These are phyloP conservation scores for Acanthosepion esculentum DNA, from an alignment of 2,888 invertebrate species.

Conservation along the genomic window DNA sequence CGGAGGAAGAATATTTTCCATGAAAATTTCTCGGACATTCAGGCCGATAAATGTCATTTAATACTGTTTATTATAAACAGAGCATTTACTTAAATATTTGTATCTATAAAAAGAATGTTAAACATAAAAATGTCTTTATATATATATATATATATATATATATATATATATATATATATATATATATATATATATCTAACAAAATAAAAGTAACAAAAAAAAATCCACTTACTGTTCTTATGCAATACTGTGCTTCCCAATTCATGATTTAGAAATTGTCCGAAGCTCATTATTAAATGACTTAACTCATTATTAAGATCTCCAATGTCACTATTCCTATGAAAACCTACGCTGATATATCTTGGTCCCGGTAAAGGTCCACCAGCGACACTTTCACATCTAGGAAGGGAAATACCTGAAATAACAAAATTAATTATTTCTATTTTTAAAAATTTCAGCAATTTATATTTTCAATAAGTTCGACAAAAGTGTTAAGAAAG, in stretches of 20 bases:
- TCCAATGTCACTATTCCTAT: not conserved
- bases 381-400: not conserved
- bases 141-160: not conserved
- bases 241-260: not conserved
- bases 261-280: conserved; percentile 39
- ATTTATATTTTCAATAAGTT: too few relatives aligned
- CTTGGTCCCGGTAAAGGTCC: not conserved
- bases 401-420: not conserved
- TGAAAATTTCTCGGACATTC: too few relatives aligned
- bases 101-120: too few relatives aligned
- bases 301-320: not conserved
- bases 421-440: not conserved
- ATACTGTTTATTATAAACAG: too few relatives aligned
- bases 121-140: too few relatives aligned
- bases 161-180: not conserved
- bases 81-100: too few relatives aligned
- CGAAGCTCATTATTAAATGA: not conserved
- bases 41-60: too few relatives aligned
- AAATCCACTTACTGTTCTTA: not conserved
- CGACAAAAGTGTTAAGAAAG: too few relatives aligned
- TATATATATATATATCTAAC: not conserved
- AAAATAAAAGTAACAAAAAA: not conserved
- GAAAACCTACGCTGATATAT: not conserved
- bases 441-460: not conserved
- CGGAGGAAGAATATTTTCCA: too few relatives aligned